Evolutionary conservation across 1,140 invertebrate species (phyloP), one percentile per base, ranked within the genome.

Genomic region (Camponotus pennsylvanicus): DNA sequence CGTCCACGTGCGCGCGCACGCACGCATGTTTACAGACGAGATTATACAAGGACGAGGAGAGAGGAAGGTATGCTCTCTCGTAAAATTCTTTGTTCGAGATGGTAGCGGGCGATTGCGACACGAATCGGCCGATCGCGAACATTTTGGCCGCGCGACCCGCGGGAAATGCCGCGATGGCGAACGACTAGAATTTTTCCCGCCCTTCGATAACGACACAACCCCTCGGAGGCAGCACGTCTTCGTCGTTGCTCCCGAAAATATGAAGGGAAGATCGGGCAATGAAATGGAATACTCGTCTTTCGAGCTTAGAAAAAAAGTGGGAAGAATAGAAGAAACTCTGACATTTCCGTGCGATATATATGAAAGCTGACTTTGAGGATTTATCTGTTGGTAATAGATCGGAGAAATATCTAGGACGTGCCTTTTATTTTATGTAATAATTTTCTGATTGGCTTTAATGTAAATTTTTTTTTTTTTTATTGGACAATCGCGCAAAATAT

Each of bases 41-140:
- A 89, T 85, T 80, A 82, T 64, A 32, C 52, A 59, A 45, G 45
- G 32, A 6, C 55, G 40, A 52, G 45, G 13, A 61, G 15, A 82
- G 40, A 37, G 21, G 77, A 55, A 27, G 32, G 18, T 21, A 37
- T 3, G 27, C 21, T 42, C 37, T 27, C 57, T 76, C 42, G 73
- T 85, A 75, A 63, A 87, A 85, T 69, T 84, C 55, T 87, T 87
- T 57, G 86, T 85, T 67, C 69, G 55, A 21, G n/a, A 13, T 55
- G 42, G 42, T 32, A 15, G 27, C 40, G 42, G 32, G 27, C 57
- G n/a, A 86, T 83, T 75, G 78, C 61, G 78, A 83, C 78, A 75
- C 73, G 69, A 82, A 37, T 40, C 64, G 34, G 32, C n/a, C 42
- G 27, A 55, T 34, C 49, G 55, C 45, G n/a, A 61, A 83, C 27